Evolutionary conservation across 2,113 vertebrate species (phyloP), one percentile per base, ranked within the genome.

Genomic region (Quiscalus mexicanus): DNA sequence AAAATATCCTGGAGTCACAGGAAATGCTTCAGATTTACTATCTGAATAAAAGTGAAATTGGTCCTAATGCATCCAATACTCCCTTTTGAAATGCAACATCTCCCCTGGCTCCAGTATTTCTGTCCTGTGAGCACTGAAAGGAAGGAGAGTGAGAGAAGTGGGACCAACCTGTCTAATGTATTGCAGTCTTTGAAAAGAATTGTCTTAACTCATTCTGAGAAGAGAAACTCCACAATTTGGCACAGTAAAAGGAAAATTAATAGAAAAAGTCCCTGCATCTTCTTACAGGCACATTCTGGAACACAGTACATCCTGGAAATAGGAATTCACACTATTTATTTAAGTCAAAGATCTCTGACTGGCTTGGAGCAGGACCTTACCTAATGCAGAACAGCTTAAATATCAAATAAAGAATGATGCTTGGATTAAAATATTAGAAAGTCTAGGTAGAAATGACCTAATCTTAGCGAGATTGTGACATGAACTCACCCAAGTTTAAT

Each of bases 281-380:
- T 91, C 81, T 95, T 90, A 97, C 53, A 58, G 79, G 33, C 71
- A 92, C 47, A 64, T 95, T 91, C 82, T 94, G 70, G 83, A 90
- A 89, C 68, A 68, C 6, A 6, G 65, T 45, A 92, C 64, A 73
- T 89, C 52, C 89, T 92, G 94, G 90, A 87, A 96, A 96, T 82
- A 65, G 31, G 74, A 95, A 96, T 94, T 91, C 63, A 69, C 41
- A 35, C 33, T 94, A 67, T 95, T 97, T 95, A 93, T 59, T 93
- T 88, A 89, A 95, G 55, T 18, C 25, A 59, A 87, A 83, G 44
- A 76, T 84, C 47, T 92, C 77, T 91, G 69, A 53, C 88, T 92
- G 82, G 30, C 74, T 71, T 87, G 60, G n/a, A 79, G 58, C 62
- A 78, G 62, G 75, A 87, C 56, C 59, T 87, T 83, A 60, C 60